Base-by-base conservation (phyloP, 2,797 vertebrate species). In the Glossophaga mutica region DNA sequence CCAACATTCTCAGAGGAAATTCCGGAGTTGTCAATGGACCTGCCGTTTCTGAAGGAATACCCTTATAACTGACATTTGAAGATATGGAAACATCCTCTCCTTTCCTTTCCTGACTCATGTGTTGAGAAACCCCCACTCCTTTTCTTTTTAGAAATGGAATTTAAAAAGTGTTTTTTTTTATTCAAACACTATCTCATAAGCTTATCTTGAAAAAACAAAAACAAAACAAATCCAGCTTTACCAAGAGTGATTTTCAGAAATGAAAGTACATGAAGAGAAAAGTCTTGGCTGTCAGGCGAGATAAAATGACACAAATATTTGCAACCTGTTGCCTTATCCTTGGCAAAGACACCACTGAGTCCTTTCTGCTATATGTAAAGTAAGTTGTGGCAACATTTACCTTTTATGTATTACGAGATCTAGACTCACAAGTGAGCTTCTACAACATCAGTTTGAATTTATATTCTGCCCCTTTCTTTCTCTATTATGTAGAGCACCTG, bases 401-500 rank as follows among this genome's bases (percentile, higher is more conserved):
- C 57, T 42, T 92, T 83, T 76, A 79, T 71, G 79, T 84, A 26
- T 37, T 42, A 77, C 4, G 89, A 98, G 95, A 85, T 92, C 78
- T 14, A 37, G 26, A 92, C 91, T 77, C 32, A 32, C 76, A 52
- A 97, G 50, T 91, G 92, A 97, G 95, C 92, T 84, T 95, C 73
- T 3, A 78, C 16, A 48, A 76, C 62, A 57, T 97, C 93, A 94
- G 85, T 96, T 73, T 97, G 93, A 86, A 95, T 98, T 98, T 98
- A 48, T 46, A 84, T 71, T 93, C 91, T 42, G 44, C 39, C 46
- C 67, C 57, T 62, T 85, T 86, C 97, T 96, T 94, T 96, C 96
- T 96, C 95, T 96, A 96, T 97, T 96, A 96, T 73, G 78, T 95
- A 97, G 91, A 97, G 96, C 98, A 98, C 97, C 98, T 98, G 98